Base-by-base conservation (phyloP, 2,113 vertebrate genomes). In the Podocnemis expansa region DNA sequence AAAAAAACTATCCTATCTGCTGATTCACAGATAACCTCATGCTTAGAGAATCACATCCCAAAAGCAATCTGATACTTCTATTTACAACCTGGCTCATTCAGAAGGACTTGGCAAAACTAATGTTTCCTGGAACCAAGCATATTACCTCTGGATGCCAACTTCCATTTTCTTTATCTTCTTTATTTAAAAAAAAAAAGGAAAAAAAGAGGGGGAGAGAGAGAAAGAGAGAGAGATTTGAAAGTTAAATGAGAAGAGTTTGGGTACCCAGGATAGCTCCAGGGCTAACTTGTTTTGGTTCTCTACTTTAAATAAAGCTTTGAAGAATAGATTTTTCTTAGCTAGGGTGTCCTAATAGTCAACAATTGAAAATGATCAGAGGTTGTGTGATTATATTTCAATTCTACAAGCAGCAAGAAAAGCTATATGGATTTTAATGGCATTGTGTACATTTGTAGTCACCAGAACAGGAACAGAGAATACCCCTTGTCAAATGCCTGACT, bases 251-350 rank as follows among this genome's bases (percentile, higher is more conserved):
- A 97, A 95, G 51, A 80, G 4, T 75, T 22, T 93, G 45, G 85
- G 89, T 29, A 88, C 34, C 24, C 85, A 34, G 80, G n/a, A 58
- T 7, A 21, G 80, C 5, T 90, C n/a, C 43, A 85, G 49, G 29
- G 22, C 24, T 87, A 95, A 83, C 21, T 92, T 94, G 92, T n/a
- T 83, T 78, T 58, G 56, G 1, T n/a, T 89, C 60, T 95, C 89
- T 84, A 75, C 34, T 56, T 92, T 96, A 95, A 91, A 88, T 90
- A 91, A 75, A 54, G 1, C 31, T 96, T 97, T 95, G 31, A 52
- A 94, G 60, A 94, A 79, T 6, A 88, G 85, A 29, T 89, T 75
- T n/a, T 75, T 75, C 91, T 93, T 82, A 87, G 56, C 82, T 60
- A 85, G 11, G 22, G 76, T 52, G 93, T 63, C 16, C 67, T 92